These are phyloP conservation scores for Pseudotriccus pelzelni DNA, from an alignment of 2,797 vertebrate genomes.

Conservation along the genomic window DNA sequence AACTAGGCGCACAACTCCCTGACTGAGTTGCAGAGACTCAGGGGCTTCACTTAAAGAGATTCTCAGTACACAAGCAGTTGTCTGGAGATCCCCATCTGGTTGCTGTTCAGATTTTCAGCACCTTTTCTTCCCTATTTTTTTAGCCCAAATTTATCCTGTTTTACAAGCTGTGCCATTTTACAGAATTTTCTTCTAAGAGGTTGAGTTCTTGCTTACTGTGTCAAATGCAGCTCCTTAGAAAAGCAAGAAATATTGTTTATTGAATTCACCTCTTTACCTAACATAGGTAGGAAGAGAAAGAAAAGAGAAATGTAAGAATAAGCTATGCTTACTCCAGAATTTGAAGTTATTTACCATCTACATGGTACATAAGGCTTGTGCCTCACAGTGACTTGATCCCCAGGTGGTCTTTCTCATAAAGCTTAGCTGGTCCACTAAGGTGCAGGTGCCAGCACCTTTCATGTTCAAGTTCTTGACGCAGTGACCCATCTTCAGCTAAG, in stretches of 20 bases:
- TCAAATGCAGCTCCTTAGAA: neutral
- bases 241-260: neutral
- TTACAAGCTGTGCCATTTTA: neutral
- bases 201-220: neutral
- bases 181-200: neutral
- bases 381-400: neutral
- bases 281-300: neutral
- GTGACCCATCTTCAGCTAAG: neutral
- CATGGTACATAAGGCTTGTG: neutral
- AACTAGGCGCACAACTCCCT: neutral
- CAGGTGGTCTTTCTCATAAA: neutral
- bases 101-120: neutral
- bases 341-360: neutral
- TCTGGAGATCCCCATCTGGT: neutral
- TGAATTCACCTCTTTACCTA: neutral
- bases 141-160: neutral
- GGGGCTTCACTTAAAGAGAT: neutral
- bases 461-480: neutral
- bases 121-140: neutral
- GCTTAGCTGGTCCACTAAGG: neutral
- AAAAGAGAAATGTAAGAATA: neutral
- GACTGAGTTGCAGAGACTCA: neutral
- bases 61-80: neutral
- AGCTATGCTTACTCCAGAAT: neutral
- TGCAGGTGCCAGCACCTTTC: neutral